These are phyloP conservation scores for Eriocheir sinensis DNA, from an alignment of 1,140 invertebrate genomes.

Conservation along the genomic window DNA sequence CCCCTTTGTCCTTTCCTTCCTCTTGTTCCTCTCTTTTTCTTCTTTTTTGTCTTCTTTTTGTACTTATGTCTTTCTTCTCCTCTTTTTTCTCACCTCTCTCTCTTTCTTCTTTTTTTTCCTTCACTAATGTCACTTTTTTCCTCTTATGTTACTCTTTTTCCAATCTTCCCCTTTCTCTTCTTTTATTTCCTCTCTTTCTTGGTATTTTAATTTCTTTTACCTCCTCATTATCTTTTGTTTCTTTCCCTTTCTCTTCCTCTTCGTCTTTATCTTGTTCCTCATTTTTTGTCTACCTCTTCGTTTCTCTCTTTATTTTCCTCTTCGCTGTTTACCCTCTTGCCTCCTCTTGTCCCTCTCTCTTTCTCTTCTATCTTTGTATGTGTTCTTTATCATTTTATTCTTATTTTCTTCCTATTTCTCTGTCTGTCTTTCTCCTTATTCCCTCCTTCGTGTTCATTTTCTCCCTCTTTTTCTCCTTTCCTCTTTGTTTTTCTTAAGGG, in stretches of 20 bases:
- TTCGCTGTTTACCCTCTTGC: not conserved
- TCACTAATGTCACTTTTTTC: not conserved
- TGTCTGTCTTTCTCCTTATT: no score
- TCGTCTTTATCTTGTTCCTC: no score
- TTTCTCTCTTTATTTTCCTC: slow-evolving; percentile 6
- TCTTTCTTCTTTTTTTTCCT: no score
- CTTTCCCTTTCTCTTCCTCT: not conserved
- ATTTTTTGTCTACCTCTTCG: not conserved
- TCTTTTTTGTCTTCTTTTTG: not conserved
- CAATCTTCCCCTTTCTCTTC: not conserved
- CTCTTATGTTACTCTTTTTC: not conserved
- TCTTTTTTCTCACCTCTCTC: no score
- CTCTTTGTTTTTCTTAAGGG: no score
- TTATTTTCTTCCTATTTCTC: no score
- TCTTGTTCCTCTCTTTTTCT: not conserved
- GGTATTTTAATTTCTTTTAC: not conserved
- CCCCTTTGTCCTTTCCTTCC: not conserved
- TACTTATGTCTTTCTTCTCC: not conserved
- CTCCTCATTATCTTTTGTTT: not conserved
- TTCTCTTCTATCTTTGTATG: not conserved
- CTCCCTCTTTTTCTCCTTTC: no score
- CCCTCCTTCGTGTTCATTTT: no score
- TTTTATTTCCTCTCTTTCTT: not conserved
- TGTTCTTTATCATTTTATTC: not conserved
- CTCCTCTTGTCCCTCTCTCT: not conserved